Evolutionary conservation across 2,888 invertebrate species (phyloP), one percentile per base, ranked within the genome.

Genomic region (Meloe dianella): DNA sequence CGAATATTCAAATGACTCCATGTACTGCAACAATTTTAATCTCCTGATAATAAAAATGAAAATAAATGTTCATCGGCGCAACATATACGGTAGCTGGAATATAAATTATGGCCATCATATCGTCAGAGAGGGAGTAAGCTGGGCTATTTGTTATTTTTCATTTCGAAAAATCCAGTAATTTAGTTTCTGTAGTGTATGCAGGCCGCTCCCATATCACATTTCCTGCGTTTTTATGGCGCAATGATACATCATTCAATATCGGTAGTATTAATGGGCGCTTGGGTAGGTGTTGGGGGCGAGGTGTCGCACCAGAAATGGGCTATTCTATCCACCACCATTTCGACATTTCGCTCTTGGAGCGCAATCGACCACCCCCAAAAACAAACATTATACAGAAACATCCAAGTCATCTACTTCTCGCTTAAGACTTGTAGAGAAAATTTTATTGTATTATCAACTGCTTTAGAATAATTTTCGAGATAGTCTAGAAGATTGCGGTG

Each of bases 231-330:
- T 84, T 84, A 83, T 83, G 81, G 83, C 83, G 82, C 84, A 83
- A 84, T 84, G 84, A 84, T 84, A 83, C 84, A 84, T 84, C 84
- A 84, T 84, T 84, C 84, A 84, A 84, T 84, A 84, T 84, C 83
- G 84, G 80, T 80, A 80, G 81, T 81, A 81, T 81, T 81, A 81
- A 81, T 81, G 81, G 81, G 79, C 76, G 73, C 70, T 66, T 12
- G 65, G 65, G 59, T 56, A 57, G 65, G 62, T 57, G 62, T 62
- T 61, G 66, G 67, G 66, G 65, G 61, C 56, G 62, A 60, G 67
- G 67, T 64, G 66, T 66, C 64, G 68, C 68, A 27, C 30, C 57
- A 20, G 4, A 10, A 17, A 20, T n/a, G 35, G 60, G 17, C 60
- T 6, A 20, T 60, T 20, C 54, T 41, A 54, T 30, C 51, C 58